Base-by-base conservation (phyloP, 1,140 invertebrate species). In the Drosophila rufa region DNA sequence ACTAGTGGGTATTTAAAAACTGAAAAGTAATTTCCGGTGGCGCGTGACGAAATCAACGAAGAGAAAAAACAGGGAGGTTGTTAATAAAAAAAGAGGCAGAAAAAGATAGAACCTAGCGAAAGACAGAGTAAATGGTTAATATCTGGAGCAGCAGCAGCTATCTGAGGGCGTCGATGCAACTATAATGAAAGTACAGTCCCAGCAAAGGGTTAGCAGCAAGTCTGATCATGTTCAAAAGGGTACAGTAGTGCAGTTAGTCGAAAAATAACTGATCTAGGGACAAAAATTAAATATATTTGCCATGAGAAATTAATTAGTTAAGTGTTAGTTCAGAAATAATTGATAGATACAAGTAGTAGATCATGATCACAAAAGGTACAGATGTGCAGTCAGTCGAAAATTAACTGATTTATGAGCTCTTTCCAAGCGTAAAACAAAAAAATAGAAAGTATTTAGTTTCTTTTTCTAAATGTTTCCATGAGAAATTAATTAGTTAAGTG, bases 21-120 rank as follows among this genome's bases (percentile, higher is more conserved):
- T 42, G 38, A 45, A 76, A 84, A 69, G 69, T 79, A 79, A 85
- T 85, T 82, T 85, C 82, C 82, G 82, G 82, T 66, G 57, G 53
- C 40, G 50, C 50, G 60, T 67, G 66, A 68, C 65, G 65, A 68
- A 66, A 67, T 68, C 66, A 69, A 27, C 27, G 27, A 7, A 43
- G 25, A 59, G 40, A n/a, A 65, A 42, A 38, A 25, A 19, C n/a
- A 30, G 22, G 17, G 11, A 66, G 36, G 14, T 30, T 30, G 33
- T 50, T 66, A 65, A 30, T 22, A 25, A 68, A 33, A 47, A 36
- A 47, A 40, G 22, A 59, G 9, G 1, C 6, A 9, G 12, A 36
- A n/a, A 67, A 46, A 11, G 4, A 43, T 47, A 67, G 22, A 27
- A 33, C 38, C 57, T 33, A 30, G 43, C 9, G 14, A 30, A 60